phyloP scores from a whole-genome alignment of 2,113 vertebrate genomes.

The Semnopithecus entellus region DNA sequence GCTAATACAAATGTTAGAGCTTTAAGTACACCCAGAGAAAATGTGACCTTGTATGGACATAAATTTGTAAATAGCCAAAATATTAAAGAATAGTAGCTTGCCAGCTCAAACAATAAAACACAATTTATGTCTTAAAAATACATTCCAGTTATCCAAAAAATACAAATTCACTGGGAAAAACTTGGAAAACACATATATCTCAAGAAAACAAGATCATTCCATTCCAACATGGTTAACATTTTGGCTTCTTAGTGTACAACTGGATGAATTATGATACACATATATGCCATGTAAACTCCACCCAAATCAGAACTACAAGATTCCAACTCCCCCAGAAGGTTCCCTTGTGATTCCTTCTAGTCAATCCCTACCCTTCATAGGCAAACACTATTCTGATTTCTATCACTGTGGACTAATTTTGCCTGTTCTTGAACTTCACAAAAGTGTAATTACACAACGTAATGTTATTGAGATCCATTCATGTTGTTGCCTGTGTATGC shows the following conservation, averaged over 20 bases:
- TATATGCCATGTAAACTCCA: neutral
- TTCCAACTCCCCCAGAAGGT: neutral
- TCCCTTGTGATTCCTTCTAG: neutral
- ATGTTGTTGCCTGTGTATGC: neutral
- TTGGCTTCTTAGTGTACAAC: neutral
- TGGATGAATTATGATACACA: neutral
- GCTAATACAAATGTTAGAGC: slow-evolving; percentile 42
- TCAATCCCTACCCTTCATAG: neutral
- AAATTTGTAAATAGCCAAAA: slow-evolving; percentile 40
- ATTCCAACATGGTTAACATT: neutral
- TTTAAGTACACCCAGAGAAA: neutral
- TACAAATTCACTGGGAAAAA: neutral
- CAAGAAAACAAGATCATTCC: neutral
- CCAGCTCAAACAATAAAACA: neutral
- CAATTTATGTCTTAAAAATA: slow-evolving; percentile 36
- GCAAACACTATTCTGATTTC: neutral
- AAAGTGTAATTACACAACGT: neutral
- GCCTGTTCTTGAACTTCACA: neutral
- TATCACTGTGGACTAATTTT: neutral
- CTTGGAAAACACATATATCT: neutral
- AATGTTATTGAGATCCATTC: neutral
- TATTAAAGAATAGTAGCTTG: slow-evolving; percentile 18
- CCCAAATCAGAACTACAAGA: neutral
- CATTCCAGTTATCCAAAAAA: slow-evolving; percentile 19
- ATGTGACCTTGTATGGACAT: neutral